phyloP scores from a whole-genome alignment of 2,888 invertebrate genomes.

The Coelinius sp. region DNA sequence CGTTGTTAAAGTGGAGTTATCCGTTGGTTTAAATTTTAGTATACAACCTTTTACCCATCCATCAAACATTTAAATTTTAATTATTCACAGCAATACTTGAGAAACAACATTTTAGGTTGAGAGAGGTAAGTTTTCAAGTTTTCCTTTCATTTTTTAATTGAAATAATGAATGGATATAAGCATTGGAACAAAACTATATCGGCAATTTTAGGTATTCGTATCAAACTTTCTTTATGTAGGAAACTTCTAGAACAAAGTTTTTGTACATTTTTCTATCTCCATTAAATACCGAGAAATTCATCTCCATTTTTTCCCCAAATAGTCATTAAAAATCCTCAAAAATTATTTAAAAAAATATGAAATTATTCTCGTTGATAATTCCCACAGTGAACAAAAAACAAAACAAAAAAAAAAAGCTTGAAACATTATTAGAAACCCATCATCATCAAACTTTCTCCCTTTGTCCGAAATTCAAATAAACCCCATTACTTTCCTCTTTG shows the following conservation, averaged over 20 bases:
- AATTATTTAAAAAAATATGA: too few relatives aligned
- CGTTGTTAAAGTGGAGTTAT: constrained; percentile 27
- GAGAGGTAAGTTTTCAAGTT: not conserved
- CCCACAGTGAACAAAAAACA: not conserved
- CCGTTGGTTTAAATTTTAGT: constrained; percentile 5
- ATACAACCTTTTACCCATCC: not conserved
- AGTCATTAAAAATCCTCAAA: not conserved
- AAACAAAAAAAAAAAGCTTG: not conserved
- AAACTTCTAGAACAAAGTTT: too few relatives aligned
- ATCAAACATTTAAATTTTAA: not conserved
- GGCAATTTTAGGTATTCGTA: too few relatives aligned
- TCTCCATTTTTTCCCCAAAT: too few relatives aligned
- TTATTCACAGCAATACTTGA: not conserved
- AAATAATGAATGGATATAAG: not conserved
- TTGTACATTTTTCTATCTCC: too few relatives aligned
- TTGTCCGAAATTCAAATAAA: not conserved
- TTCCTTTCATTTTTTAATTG: not conserved
- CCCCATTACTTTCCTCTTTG: constrained; percentile 4
- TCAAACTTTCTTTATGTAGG: too few relatives aligned
- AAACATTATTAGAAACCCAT: not conserved
- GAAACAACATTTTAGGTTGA: not conserved
- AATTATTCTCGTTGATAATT: not conserved
- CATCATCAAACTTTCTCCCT: not conserved
- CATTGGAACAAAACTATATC: too few relatives aligned
- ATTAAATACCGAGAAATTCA: too few relatives aligned